These are phyloP conservation scores for Sebastes minor DNA, from an alignment of 2,797 vertebrate species.

Conservation along the genomic window DNA sequence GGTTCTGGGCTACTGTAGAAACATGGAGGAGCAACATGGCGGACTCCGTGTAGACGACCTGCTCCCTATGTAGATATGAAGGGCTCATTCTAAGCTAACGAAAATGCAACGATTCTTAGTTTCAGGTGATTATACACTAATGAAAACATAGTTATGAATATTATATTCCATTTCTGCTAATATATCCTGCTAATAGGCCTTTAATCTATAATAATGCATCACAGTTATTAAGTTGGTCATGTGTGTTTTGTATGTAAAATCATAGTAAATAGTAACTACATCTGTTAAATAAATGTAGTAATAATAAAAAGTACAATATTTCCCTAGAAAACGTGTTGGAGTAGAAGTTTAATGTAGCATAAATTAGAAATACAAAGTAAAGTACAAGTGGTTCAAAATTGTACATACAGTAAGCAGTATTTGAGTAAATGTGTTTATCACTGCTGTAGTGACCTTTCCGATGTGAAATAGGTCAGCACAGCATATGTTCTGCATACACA, in stretches of 20 bases:
- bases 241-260: not conserved
- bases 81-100: too few species aligned
- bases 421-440: not conserved
- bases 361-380: not conserved
- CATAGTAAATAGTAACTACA: not conserved
- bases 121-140: too few species aligned
- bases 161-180: too few species aligned
- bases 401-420: not conserved
- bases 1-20: fast-evolving
- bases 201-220: not conserved
- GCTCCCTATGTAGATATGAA: too few species aligned
- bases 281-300: not conserved
- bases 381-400: not conserved
- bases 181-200: not conserved
- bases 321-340: not conserved
- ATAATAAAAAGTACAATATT: not conserved
- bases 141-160: too few species aligned
- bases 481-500: not conserved
- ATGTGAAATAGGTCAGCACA: not conserved
- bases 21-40: fast-evolving
- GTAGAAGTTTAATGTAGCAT: not conserved
- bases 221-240: not conserved
- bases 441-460: not conserved
- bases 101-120: too few species aligned
- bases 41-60: fast-evolving